Conservation (phyloP, 2,888 invertebrate genomes). For the Synanthedon formicaeformis region DNA sequence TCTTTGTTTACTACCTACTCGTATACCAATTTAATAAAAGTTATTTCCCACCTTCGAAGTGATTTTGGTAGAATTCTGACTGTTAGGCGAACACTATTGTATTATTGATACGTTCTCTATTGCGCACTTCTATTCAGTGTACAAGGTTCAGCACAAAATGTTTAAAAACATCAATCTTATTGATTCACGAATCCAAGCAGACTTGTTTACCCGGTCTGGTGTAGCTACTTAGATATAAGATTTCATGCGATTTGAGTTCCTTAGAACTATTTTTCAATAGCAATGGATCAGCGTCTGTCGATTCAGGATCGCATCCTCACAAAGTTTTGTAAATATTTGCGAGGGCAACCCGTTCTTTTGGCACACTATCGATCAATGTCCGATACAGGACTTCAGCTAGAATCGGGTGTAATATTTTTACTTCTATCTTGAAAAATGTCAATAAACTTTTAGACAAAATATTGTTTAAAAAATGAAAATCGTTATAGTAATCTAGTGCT, state of each 20-base stretch:
- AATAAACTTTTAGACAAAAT: constrained; percentile 4
- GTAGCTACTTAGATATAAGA: neutral
- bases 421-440: constrained; percentile 4
- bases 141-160: neutral
- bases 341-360: constrained; percentile 33
- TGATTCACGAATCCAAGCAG: neutral
- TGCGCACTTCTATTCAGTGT: too few species aligned
- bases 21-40: too few species aligned
- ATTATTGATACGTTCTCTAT: too few species aligned
- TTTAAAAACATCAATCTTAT: neutral
- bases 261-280: constrained; percentile 14
- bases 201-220: constrained; percentile 3
- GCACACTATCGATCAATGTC: constrained; percentile 43
- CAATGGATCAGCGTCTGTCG: constrained; percentile 26
- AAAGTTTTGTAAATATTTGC: constrained; percentile 39
- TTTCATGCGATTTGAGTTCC: neutral
- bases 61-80: neutral
- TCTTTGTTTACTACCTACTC: too few species aligned
- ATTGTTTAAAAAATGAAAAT: neutral
- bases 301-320: constrained; percentile 12
- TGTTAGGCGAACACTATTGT: too few species aligned
- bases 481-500: too few species aligned
- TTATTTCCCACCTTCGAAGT: neutral
- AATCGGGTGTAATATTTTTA: constrained; percentile 24
- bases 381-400: constrained; percentile 29